Base-by-base conservation (phyloP, 2,888 invertebrate genomes). In the Trisateles emortualis region DNA sequence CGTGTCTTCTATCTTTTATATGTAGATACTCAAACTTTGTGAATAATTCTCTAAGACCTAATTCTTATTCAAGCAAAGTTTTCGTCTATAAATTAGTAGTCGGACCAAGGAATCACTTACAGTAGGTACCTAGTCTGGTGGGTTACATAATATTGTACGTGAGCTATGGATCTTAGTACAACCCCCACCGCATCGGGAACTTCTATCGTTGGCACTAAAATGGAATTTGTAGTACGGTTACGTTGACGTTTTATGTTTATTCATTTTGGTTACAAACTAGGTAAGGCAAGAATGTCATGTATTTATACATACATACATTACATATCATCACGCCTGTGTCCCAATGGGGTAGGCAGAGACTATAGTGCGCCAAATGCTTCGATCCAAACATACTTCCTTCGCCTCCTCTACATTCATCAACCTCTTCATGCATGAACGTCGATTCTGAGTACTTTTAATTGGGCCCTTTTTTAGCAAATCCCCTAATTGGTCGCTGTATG, bases 191-290 rank as follows among this genome's bases (percentile, higher is more conserved):
- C 40, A 38, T 43, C 13, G 29, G 14, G 14, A 42, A 30, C 33
- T 40, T 32, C 44, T 58, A 50, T 45, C 50, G 36, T 24, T 52
- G 40, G 39, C 58, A 52, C 40, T 26, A 9, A 24, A 59, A 44
- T 51, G 36, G 16, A 43, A 29, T 38, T 47, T 30, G 22, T 51
- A 56, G 60, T 52, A 52, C 38, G 32, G 30, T 39, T 47, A 56
- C 50, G 59, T 47, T 47, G 26, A 56, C 35, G 33, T 19, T 26
- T 32, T 10, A 19, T 19, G 19, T 5, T 19, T n/a, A n/a, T n/a
- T n/a, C n/a, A n/a, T n/a, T n/a, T n/a, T n/a, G n/a, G n/a, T n/a
- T n/a, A n/a, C n/a, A n/a, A n/a, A n/a, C n/a, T n/a, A n/a, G n/a
- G n/a, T n/a, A n/a, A n/a, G n/a, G n/a, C n/a, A n/a, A n/a, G n/a